Conservation (phyloP, 2,888 invertebrate genomes). For the Hirtodrosophila trivittata region DNA sequence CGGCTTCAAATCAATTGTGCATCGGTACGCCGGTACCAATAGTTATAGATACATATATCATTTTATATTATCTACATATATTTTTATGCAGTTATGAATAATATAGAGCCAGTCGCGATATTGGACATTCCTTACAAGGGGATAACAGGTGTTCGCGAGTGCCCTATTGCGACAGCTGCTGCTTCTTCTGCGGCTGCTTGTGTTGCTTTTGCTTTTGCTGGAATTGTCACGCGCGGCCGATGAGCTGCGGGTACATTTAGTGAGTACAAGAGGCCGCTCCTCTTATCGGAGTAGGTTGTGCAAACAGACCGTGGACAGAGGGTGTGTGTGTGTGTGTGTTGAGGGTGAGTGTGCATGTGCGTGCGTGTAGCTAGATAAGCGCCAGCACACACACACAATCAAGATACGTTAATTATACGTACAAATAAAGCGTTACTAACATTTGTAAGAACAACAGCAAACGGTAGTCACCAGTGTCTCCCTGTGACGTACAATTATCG, state of each 20-base stretch:
- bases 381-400: slow-evolving; percentile 33
- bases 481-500: slow-evolving; percentile 33
- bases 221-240: slow-evolving; percentile 50
- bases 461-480: slow-evolving; percentile 20
- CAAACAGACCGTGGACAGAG: slow-evolving; percentile 30
- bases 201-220: slow-evolving; percentile 14
- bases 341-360: background rate
- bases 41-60: background rate
- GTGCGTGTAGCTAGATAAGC: slow-evolving; percentile 46
- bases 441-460: slow-evolving; percentile 25
- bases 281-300: slow-evolving; percentile 54
- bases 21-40: too few species aligned
- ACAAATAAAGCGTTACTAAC: slow-evolving; percentile 44
- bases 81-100: slow-evolving; percentile 19
- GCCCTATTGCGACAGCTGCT: slow-evolving; percentile 19
- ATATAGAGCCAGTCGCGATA: slow-evolving; percentile 26
- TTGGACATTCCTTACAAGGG: slow-evolving; percentile 40
- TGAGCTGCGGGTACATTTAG: slow-evolving; percentile 31
- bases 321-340: background rate
- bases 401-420: slow-evolving; percentile 46
- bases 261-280: slow-evolving; percentile 31
- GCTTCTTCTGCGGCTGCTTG: too few species aligned
- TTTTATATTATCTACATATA: background rate
- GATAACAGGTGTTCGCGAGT: slow-evolving; percentile 50
- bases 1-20: slow-evolving; percentile 26